Percentiles rank a stretch among this genome's conserved stretches.
Conservation (phyloP, 2,888 invertebrate species). For the Baccha elongata region DNA sequence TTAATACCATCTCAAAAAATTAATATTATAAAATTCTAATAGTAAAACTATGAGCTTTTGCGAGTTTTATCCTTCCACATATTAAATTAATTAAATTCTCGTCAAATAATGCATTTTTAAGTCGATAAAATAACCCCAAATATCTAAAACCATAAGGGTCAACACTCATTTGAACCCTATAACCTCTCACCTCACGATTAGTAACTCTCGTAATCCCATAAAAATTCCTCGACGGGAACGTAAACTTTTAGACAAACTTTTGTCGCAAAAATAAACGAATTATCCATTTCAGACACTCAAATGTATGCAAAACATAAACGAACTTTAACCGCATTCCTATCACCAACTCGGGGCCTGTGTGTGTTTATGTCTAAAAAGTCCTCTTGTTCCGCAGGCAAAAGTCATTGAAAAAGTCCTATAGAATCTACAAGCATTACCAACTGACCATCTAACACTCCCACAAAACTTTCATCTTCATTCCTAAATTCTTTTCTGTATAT, state of each 20-base stretch:
- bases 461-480: constrained; percentile 8
- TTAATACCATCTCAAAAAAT: no score
- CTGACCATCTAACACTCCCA: constrained; percentile 55
- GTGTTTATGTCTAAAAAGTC: constrained; percentile 20
- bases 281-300: constrained; percentile 44
- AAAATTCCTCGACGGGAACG: constrained; percentile 44
- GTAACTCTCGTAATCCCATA: constrained; percentile 40
- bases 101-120: no score
- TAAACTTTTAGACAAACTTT: constrained; percentile 61
- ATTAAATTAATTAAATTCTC: no score
- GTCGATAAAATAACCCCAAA: no score
- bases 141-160: no score
- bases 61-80: no score
- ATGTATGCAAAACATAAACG: constrained; percentile 56
- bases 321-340: constrained; percentile 64
- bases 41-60: no score
- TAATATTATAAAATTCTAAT: no score
- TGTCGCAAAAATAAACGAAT: constrained; percentile 59
- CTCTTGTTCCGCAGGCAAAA: constrained; percentile 42
- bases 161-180: constrained; percentile 3
- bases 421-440: constrained; percentile 45
- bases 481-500: constrained; percentile 2
- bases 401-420: constrained; percentile 67
- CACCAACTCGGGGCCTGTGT: constrained; percentile 33
- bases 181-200: constrained; percentile 31